Percentiles rank a stretch among this genome's conserved stretches.
Evolutionary conservation across 2,113 vertebrate genomes (phyloP).

Genomic region (Pheucticus melanocephalus): DNA sequence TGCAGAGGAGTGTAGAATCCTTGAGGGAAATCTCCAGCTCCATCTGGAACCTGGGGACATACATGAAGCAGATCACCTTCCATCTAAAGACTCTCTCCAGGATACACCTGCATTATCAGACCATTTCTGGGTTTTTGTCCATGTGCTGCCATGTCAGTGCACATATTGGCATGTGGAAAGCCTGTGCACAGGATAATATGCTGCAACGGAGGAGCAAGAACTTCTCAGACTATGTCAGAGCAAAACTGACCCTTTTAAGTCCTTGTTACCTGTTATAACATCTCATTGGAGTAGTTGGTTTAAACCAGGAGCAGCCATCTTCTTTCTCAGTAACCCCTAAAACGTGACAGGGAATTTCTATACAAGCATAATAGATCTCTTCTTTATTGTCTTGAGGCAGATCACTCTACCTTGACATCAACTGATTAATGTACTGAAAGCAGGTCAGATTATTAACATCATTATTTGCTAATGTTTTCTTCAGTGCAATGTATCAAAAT

Average conservation of each 20-base stretch:
- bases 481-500: background rate
- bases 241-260: background rate
- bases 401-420: background rate
- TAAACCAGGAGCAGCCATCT: background rate
- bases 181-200: background rate
- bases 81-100: background rate
- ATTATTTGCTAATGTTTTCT: background rate
- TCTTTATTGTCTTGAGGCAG: background rate
- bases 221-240: background rate
- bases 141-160: background rate
- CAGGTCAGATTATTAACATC: background rate
- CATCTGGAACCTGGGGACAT: conserved; percentile 63
- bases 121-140: background rate
- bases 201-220: background rate
- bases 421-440: background rate
- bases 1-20: conserved; percentile 50
- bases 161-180: rapidly evolving
- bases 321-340: background rate
- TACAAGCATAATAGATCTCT: background rate
- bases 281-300: background rate
- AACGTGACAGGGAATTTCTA: background rate
- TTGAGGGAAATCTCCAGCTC: conserved; percentile 58
- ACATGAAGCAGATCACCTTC: background rate
- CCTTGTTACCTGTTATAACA: background rate
- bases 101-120: background rate